phyloP scores from a whole-genome alignment of 2,113 vertebrate species.

The Apodemus sylvaticus region DNA sequence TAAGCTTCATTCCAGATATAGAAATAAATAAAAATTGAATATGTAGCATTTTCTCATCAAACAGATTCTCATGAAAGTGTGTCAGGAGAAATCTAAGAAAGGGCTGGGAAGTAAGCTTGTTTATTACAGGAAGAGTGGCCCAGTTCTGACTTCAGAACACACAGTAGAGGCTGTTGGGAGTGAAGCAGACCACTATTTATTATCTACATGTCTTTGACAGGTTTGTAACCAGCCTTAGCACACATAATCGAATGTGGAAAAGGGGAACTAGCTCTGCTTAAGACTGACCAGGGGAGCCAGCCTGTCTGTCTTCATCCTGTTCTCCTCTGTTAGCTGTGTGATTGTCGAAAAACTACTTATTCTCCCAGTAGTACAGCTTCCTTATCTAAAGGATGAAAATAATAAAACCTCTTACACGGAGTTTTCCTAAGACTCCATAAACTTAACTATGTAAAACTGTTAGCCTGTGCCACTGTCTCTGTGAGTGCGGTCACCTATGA shows the following conservation, averaged over 20 bases:
- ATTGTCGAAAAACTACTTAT: neutral
- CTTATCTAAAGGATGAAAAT: neutral
- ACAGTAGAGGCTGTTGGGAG: neutral
- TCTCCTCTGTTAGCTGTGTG: neutral
- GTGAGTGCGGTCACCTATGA: neutral
- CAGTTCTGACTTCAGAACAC: neutral
- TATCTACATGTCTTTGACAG: neutral
- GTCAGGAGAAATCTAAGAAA: neutral
- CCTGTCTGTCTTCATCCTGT: neutral
- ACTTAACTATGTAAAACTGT: conserved; percentile 10
- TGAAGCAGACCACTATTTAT: neutral
- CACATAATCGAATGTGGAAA: neutral
- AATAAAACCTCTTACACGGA: neutral
- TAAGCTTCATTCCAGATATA: neutral
- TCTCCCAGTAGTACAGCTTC: neutral
- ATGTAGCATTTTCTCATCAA: neutral
- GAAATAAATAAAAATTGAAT: conserved; percentile 20
- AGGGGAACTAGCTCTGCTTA: neutral
- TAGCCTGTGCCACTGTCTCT: neutral
- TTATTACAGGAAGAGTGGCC: neutral
- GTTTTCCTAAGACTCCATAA: neutral
- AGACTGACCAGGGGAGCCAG: neutral
- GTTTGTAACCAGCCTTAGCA: neutral
- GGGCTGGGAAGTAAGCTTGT: neutral
- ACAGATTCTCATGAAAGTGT: conserved; percentile 18